phyloP scores from a whole-genome alignment of 1,140 invertebrate species.

The Scaptomyza graminum region DNA sequence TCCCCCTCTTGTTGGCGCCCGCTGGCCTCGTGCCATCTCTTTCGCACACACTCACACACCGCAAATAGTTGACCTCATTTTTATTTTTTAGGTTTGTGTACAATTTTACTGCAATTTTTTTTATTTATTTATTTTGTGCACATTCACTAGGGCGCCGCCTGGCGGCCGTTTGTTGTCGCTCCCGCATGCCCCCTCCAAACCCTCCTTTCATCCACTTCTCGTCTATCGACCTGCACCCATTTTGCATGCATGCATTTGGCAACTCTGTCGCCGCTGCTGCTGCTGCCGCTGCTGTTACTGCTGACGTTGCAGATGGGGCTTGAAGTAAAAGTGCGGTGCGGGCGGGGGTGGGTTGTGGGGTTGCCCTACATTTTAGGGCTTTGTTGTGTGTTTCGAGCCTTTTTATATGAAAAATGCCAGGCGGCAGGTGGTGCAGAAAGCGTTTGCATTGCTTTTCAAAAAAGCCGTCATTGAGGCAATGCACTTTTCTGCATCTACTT shows the following conservation, averaged over 20 bases:
- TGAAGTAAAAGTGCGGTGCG: too few relatives aligned
- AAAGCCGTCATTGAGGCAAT: slow-evolving; percentile 51
- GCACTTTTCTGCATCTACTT: slow-evolving; percentile 50
- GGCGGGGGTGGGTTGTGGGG: slow-evolving; percentile 9
- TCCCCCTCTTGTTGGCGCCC: slow-evolving; percentile 1
- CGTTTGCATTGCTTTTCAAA: slow-evolving; percentile 45
- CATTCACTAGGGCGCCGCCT: slow-evolving; percentile 69
- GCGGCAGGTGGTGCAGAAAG: slow-evolving; percentile 54
- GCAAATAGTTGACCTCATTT: slow-evolving; percentile 81
- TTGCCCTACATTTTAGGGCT: slow-evolving; percentile 64
- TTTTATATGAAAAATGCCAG: slow-evolving; percentile 55
- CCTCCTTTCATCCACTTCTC: background rate
- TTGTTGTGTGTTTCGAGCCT: slow-evolving; percentile 51
- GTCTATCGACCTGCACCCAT: slow-evolving; percentile 58
- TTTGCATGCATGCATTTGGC: slow-evolving; percentile 68
- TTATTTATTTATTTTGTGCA: slow-evolving; percentile 52
- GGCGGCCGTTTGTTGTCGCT: slow-evolving; percentile 59
- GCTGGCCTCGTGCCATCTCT: background rate
- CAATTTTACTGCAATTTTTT: slow-evolving; percentile 76
- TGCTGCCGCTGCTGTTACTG: slow-evolving; percentile 44
- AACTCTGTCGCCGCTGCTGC: slow-evolving; percentile 68
- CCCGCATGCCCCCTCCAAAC: slow-evolving; percentile 1
- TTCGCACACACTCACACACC: slow-evolving; percentile 28
- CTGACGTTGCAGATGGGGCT: slow-evolving; percentile 29
- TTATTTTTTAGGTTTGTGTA: slow-evolving; percentile 74